A percentile compares a stretch with the other conserved stretches of the same genome.
These are phyloP conservation scores for Chondrosia reniformis DNA, from an alignment of 37 sponge, comb jelly and placozoan genomes.

Conservation along the genomic window DNA sequence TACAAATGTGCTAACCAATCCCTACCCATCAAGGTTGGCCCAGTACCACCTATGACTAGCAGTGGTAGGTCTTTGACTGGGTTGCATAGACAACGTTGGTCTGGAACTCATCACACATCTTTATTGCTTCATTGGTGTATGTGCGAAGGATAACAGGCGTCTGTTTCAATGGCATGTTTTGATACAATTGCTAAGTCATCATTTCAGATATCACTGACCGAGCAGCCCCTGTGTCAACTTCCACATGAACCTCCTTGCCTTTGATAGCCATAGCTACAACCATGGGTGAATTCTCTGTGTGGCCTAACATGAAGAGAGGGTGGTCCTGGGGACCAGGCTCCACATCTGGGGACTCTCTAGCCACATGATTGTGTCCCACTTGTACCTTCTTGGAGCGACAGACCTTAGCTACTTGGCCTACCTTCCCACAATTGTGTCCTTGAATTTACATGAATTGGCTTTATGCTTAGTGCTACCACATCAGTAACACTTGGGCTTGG, in stretches of 20 bases:
- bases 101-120: too few species aligned
- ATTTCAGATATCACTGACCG: slow-evolving; percentile 1
- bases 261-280: slow-evolving; percentile 1
- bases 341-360: background rate
- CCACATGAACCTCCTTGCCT: too few species aligned
- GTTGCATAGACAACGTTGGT: too few species aligned
- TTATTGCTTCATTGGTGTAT: too few species aligned
- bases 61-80: too few species aligned
- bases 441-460: slow-evolving; percentile 14
- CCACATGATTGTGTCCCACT: background rate
- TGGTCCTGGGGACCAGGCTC: background rate
- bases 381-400: background rate
- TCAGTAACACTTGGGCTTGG: slow-evolving; percentile 16
- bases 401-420: slow-evolving; percentile 1
- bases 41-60: too few species aligned
- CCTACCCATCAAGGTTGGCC: too few species aligned
- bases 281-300: too few species aligned
- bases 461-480: slow-evolving; percentile 9
- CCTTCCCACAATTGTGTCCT: slow-evolving; percentile 29
- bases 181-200: background rate
- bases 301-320: background rate
- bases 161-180: background rate
- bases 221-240: slow-evolving; percentile 23
- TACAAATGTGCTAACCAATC: too few species aligned
- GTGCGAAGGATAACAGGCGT: too few species aligned